phyloP scores from a whole-genome alignment of 2,113 vertebrate genomes.

The Lycocorax pyrrhopterus region DNA sequence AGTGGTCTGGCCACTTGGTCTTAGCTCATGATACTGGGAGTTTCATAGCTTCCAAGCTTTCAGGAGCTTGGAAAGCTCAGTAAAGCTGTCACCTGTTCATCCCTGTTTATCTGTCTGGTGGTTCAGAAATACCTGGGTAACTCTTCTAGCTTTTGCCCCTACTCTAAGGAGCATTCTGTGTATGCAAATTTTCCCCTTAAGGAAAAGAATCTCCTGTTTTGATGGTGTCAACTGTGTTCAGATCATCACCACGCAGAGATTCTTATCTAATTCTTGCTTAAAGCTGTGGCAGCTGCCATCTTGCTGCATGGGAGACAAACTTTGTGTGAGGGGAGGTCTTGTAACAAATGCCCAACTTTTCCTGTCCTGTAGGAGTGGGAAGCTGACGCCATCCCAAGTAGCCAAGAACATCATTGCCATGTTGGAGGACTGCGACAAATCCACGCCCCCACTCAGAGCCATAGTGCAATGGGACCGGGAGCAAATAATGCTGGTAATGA shows the following conservation, averaged over 20 bases:
- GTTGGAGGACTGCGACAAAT: conserved; percentile 55
- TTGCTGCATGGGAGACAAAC: background rate
- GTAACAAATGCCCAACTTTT: background rate
- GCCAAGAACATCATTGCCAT: conserved; percentile 59
- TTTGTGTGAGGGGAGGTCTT: background rate
- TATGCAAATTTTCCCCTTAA: background rate
- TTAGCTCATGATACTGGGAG: background rate
- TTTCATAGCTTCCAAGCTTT: background rate
- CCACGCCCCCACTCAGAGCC: conserved; percentile 14
- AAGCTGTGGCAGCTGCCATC: background rate
- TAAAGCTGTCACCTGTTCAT: background rate
- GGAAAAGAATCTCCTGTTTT: background rate
- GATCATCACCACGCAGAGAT: background rate
- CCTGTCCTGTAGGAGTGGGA: conserved; percentile 51
- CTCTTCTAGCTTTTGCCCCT: background rate
- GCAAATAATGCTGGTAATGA: conserved; percentile 63
- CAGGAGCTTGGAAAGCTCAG: background rate
- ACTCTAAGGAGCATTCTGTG: background rate
- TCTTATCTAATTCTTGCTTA: background rate
- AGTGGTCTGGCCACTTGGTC: background rate
- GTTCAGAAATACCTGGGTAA: background rate
- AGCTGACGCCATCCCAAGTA: conserved; percentile 49
- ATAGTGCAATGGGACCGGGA: conserved; percentile 59
- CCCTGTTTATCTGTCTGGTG: background rate
- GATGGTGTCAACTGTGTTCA: background rate